These are phyloP conservation scores for Pelagia noctiluca DNA, from an alignment of 30 jellyfish, hydroid and myxozoan genomes.

Conservation along the genomic window DNA sequence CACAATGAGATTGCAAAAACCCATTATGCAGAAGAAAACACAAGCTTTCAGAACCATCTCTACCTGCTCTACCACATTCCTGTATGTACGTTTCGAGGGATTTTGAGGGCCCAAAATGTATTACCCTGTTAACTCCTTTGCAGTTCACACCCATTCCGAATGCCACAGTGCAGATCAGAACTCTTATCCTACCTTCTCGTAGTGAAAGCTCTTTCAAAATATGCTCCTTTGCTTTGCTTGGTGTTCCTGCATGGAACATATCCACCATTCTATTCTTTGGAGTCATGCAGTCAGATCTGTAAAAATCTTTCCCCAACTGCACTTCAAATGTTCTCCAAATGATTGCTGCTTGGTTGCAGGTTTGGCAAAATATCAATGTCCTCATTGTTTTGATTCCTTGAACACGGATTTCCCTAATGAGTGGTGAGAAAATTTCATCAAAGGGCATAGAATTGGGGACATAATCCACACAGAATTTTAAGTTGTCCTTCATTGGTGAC, in stretches of 20 bases:
- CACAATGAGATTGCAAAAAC: conserved; percentile 20
- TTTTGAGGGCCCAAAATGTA: conserved; percentile 69
- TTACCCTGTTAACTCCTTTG: conserved; percentile 30
- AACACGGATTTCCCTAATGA: conserved; percentile 9
- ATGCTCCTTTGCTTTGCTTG: too few species aligned
- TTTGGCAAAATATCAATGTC: conserved; percentile 56
- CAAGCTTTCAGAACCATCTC: conserved; percentile 39
- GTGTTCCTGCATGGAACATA: too few species aligned
- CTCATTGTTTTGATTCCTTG: conserved; percentile 4
- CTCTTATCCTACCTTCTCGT: conserved; percentile 12
- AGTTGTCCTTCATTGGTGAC: conserved; percentile 52
- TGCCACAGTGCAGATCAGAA: conserved; percentile 40
- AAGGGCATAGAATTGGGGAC: conserved; percentile 19
- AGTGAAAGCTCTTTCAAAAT: conserved; percentile 19
- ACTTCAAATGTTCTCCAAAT: conserved; percentile 48
- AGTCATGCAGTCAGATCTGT: too few species aligned
- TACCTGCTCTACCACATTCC: conserved; percentile 69
- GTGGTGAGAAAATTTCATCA: conserved; percentile 14
- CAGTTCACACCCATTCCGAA: conserved; percentile 71
- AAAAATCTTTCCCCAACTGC: conserved; percentile 10
- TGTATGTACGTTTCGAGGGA: conserved; percentile 42
- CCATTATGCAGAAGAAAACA: conserved; percentile 51
- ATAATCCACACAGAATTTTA: conserved; percentile 20
- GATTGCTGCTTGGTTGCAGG: conserved; percentile 46
- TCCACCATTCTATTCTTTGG: too few species aligned